Evolutionary conservation across 2,113 vertebrate species (phyloP).

Genomic region (Henicopernis longicauda): DNA sequence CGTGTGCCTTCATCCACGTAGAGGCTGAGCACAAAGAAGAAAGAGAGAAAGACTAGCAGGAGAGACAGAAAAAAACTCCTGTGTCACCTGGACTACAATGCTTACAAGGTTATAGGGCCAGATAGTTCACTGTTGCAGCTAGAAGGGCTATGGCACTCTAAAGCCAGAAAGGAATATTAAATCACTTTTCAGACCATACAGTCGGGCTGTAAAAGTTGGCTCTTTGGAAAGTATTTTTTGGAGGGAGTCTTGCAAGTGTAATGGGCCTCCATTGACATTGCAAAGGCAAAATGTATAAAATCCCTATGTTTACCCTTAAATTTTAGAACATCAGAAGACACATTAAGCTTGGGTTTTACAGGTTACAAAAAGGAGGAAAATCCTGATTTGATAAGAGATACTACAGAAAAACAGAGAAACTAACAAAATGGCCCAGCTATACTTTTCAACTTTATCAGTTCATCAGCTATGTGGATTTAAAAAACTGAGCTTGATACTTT

Average conservation of each 20-base stretch:
- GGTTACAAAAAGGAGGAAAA: not conserved
- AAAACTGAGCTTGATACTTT: conserved; percentile 32
- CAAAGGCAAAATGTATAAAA: not conserved
- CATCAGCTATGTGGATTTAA: not conserved
- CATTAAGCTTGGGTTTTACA: not conserved
- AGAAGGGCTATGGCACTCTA: not conserved
- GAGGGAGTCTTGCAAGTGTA: not conserved
- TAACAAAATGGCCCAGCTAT: not conserved
- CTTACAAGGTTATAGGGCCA: not conserved
- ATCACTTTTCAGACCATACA: not conserved
- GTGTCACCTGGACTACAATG: accelerated
- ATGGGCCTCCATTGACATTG: not conserved
- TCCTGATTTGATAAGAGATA: not conserved
- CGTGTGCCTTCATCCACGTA: not conserved
- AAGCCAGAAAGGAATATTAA: not conserved
- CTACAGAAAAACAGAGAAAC: not conserved
- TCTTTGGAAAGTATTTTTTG: not conserved
- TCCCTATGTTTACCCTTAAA: not conserved
- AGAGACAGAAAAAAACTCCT: not conserved
- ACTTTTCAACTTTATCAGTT: conserved; percentile 35
- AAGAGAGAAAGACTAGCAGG: not conserved
- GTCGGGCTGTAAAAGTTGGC: not conserved
- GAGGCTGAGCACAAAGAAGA: not conserved
- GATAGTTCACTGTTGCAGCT: not conserved
- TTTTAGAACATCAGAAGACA: not conserved